These are phyloP conservation scores for Astropecten irregularis DNA, from an alignment of 53 echinoderm and acorn worm genomes.

Conservation along the genomic window DNA sequence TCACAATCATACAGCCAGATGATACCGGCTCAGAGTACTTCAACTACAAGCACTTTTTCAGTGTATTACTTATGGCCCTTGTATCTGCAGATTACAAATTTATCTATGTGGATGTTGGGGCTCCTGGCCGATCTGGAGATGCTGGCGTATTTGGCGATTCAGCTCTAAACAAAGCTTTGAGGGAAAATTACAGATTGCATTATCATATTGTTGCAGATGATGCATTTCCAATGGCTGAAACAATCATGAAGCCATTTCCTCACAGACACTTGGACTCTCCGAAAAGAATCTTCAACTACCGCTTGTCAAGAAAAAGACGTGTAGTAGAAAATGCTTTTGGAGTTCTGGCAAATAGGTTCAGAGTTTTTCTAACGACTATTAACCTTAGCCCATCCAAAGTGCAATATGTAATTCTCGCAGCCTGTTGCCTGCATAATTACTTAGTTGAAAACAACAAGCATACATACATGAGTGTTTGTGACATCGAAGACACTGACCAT, in stretches of 20 bases:
- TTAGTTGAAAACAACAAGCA: too few relatives aligned
- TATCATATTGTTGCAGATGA: neutral
- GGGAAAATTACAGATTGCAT: neutral
- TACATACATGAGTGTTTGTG: neutral
- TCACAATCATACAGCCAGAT: neutral
- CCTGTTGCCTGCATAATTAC: too few relatives aligned
- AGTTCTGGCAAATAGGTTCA: constrained; percentile 15
- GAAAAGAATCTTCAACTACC: constrained; percentile 41
- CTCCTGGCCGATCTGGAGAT: neutral
- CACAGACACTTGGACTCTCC: neutral
- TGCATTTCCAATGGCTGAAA: too few relatives aligned
- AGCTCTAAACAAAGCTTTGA: neutral
- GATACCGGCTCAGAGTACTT: neutral
- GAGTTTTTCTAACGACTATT: constrained; percentile 13
- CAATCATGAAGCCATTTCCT: constrained; percentile 58
- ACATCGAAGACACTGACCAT: neutral
- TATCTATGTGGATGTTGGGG: neutral
- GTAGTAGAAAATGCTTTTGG: constrained; percentile 48
- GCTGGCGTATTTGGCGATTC: neutral
- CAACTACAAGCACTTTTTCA: neutral
- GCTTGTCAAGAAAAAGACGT: constrained; percentile 22
- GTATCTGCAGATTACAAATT: constrained; percentile 1
- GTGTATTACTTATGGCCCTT: neutral
- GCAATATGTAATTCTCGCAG: too few relatives aligned
- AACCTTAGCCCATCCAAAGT: too few relatives aligned